Evolutionary conservation across 2,113 vertebrate genomes (phyloP).

Genomic region (Anguilla rostrata): DNA sequence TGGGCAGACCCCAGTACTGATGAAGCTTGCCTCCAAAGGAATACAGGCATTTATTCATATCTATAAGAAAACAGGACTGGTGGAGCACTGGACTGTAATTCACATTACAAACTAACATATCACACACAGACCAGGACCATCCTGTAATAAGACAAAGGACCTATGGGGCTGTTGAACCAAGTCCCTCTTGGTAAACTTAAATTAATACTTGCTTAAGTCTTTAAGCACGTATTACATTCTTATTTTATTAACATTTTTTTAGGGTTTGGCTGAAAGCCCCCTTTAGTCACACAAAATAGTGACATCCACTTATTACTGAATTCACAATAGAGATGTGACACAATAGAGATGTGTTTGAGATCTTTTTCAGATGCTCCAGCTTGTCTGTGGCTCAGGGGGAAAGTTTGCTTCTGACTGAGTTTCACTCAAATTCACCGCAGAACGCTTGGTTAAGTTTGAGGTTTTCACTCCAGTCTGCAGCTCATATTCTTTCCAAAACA

Average conservation of each 20-base stretch:
- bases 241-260: neutral
- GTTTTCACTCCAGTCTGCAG: neutral
- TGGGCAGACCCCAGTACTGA: neutral
- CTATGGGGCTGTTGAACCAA: neutral
- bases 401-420: neutral
- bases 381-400: neutral
- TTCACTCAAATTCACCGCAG: neutral
- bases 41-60: neutral
- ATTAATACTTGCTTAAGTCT: neutral
- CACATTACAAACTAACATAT: neutral
- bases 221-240: neutral
- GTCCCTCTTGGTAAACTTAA: neutral
- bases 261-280: neutral
- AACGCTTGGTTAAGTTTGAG: neutral
- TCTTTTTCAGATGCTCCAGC: slow-evolving; percentile 7
- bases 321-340: slow-evolving; percentile 2
- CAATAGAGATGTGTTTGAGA: neutral
- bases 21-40: neutral
- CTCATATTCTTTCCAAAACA: slow-evolving; percentile 4
- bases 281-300: neutral
- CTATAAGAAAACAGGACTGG: neutral
- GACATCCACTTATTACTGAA: neutral
- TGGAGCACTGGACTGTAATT: neutral
- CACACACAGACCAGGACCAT: neutral
- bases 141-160: neutral